Conservation (phyloP, 2,113 vertebrate species). For the Pachyramphus minor region DNA sequence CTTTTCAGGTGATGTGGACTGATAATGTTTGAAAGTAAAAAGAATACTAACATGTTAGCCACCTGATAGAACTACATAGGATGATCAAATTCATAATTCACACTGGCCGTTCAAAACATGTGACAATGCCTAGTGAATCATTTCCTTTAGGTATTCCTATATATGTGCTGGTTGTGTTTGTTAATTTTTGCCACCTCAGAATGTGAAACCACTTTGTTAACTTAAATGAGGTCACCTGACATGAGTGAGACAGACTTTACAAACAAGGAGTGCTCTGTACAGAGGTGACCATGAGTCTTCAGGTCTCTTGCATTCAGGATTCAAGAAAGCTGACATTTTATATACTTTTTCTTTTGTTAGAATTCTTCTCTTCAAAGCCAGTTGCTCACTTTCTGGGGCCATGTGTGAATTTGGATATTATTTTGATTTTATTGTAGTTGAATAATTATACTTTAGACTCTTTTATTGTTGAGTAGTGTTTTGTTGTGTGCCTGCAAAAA, state of each 20-base stretch:
- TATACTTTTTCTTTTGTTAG: background rate
- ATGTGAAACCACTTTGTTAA: background rate
- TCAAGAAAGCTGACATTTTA: background rate
- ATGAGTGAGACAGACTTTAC: background rate
- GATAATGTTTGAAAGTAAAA: background rate
- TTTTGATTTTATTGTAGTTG: background rate
- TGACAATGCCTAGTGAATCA: background rate
- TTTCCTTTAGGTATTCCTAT: background rate
- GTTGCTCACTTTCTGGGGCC: background rate
- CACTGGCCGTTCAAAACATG: background rate
- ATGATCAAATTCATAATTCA: background rate
- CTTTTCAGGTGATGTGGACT: background rate
- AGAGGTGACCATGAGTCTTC: background rate
- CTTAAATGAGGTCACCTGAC: background rate
- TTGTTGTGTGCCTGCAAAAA: background rate
- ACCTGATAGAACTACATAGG: fast-evolving
- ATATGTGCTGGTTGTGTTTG: background rate
- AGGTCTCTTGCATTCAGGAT: background rate
- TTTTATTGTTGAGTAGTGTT: background rate
- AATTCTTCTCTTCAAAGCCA: background rate
- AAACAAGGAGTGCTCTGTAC: background rate
- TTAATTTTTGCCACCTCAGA: background rate
- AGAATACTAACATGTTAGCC: background rate
- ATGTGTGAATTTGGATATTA: background rate
- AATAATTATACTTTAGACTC: background rate